Conservation (phyloP, 2,888 invertebrate species). For the Anoplius nigerrimus region DNA sequence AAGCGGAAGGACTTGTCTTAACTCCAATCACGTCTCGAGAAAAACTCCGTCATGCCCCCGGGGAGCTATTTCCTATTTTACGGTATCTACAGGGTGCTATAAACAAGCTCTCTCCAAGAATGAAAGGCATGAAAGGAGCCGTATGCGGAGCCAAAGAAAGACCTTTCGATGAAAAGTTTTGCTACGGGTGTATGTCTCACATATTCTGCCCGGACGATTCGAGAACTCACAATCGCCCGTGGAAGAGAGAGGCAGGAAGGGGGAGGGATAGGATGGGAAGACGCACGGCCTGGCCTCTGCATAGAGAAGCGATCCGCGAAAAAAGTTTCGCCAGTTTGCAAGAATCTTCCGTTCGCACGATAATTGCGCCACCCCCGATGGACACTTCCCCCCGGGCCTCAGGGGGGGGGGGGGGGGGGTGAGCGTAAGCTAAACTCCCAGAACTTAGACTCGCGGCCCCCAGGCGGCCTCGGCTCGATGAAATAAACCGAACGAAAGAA, state of each 20-base stretch:
- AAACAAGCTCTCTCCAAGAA: constrained; percentile 44
- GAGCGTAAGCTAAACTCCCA: too few species aligned
- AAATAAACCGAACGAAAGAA: too few species aligned
- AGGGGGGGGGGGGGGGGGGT: too few species aligned
- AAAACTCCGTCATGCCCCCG: constrained; percentile 44
- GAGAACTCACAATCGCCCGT: constrained; percentile 27
- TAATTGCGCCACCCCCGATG: constrained; percentile 9
- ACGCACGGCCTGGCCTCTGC: constrained; percentile 18
- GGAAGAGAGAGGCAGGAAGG: constrained; percentile 23
- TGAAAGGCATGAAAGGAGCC: constrained; percentile 43
- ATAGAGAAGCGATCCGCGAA: constrained; percentile 7
- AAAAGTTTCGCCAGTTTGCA: constrained; percentile 26
- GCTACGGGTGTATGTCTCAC: constrained; percentile 36
- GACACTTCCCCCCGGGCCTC: too few species aligned
- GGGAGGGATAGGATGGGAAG: constrained; percentile 16
- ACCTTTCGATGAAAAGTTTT: constrained; percentile 45
- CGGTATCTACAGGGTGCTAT: constrained; percentile 51
- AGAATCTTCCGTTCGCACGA: constrained; percentile 11
- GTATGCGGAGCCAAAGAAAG: constrained; percentile 34
- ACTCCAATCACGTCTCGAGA: constrained; percentile 51
- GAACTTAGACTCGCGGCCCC: too few species aligned
- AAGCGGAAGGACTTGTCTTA: constrained; percentile 43
- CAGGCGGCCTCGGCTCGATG: too few species aligned
- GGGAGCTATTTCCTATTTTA: constrained; percentile 55
- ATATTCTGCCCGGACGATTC: constrained; percentile 41